Evolutionary conservation across 2,113 vertebrate genomes (phyloP).

Genomic region (Silurus meridionalis): DNA sequence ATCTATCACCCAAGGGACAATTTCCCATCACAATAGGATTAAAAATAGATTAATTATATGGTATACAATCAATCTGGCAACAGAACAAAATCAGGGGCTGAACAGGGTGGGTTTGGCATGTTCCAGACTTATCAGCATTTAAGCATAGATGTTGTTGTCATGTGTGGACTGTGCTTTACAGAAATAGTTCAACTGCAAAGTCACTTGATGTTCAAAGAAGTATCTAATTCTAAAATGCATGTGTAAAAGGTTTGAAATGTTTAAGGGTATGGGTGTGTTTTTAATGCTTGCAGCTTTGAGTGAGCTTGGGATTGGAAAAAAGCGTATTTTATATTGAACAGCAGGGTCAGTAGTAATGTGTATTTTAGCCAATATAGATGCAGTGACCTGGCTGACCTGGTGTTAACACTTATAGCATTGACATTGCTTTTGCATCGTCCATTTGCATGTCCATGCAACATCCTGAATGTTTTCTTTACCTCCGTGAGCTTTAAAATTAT

Average conservation of each 20-base stretch:
- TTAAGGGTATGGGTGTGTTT: not conserved
- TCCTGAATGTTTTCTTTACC: not conserved
- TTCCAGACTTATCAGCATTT: not conserved
- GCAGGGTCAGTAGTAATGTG: not conserved
- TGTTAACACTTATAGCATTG: not conserved
- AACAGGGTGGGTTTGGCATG: constrained; percentile 1
- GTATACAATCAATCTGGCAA: constrained; percentile 13
- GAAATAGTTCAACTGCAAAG: not conserved
- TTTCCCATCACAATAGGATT: constrained; percentile 10
- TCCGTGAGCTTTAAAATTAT: not conserved
- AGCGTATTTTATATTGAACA: not conserved
- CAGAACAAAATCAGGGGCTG: not conserved
- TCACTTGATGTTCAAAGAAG: too few species aligned
- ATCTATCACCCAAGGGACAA: not conserved
- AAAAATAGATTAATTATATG: constrained; percentile 3
- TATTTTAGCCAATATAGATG: not conserved
- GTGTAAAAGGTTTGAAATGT: not conserved
- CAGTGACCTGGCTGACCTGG: not conserved
- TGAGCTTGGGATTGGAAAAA: not conserved
- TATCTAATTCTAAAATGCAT: not conserved
- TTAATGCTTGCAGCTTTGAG: not conserved
- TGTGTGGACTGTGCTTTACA: not conserved
- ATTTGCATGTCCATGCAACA: not conserved
- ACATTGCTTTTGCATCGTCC: constrained; percentile 3
- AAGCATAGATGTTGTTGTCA: not conserved